phyloP scores from a whole-genome alignment of 2,888 invertebrate genomes.

The Autographa gamma region DNA sequence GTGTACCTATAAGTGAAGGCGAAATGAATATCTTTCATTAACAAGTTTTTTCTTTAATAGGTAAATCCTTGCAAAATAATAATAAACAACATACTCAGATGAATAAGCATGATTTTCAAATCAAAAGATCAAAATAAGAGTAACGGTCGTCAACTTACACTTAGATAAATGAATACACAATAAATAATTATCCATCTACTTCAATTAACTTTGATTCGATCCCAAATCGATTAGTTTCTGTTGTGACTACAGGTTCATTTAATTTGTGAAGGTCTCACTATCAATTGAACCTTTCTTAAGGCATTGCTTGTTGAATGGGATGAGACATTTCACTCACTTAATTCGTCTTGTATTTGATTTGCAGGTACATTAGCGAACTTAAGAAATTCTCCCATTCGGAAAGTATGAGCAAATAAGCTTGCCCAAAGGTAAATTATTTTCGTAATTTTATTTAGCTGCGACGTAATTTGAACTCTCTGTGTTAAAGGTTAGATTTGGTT shows the following conservation, averaged over 20 bases:
- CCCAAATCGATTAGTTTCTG: constrained; percentile 21
- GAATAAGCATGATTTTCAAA: neutral
- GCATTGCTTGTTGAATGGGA: constrained; percentile 47
- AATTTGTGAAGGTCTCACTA: constrained; percentile 39
- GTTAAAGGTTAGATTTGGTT: constrained; percentile 27
- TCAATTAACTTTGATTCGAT: constrained; percentile 33
- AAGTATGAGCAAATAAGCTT: constrained; percentile 59
- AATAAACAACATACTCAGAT: no score
- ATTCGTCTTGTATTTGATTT: constrained; percentile 61
- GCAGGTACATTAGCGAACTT: constrained; percentile 60
- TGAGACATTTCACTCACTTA: constrained; percentile 51
- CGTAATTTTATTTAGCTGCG: constrained; percentile 22
- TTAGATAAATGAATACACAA: neutral
- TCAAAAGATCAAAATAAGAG: neutral
- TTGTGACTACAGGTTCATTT: constrained; percentile 38
- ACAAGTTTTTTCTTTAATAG: no score
- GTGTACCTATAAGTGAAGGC: no score
- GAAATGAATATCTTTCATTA: no score
- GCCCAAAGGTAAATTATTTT: constrained; percentile 53
- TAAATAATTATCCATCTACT: constrained; percentile 24
- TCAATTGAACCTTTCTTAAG: constrained; percentile 39
- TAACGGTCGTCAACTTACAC: neutral
- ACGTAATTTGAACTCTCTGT: constrained; percentile 45
- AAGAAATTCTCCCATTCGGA: constrained; percentile 55
- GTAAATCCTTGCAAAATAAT: no score